Conservation (phyloP, 1,140 invertebrate species). For the Gryon sp. region DNA sequence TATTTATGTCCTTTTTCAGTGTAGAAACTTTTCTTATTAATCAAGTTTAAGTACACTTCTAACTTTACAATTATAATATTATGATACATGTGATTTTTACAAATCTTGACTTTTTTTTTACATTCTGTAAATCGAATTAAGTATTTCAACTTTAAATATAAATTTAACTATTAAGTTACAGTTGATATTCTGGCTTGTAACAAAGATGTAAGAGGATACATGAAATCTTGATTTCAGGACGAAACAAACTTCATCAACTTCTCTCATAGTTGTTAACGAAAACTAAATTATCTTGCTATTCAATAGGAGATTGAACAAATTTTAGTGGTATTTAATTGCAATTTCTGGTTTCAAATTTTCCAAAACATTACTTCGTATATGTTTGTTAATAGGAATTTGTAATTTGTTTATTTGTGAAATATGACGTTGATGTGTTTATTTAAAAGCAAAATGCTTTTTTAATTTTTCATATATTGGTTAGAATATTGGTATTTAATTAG, state of each 20-base stretch:
- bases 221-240: constrained; percentile 16
- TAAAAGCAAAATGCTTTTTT: too few species aligned
- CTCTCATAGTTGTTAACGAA: constrained; percentile 34
- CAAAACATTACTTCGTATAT: too few species aligned
- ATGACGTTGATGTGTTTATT: too few species aligned
- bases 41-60: not conserved
- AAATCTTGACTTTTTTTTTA: constrained; percentile 9
- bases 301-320: too few species aligned
- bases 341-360: too few species aligned
- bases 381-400: too few species aligned
- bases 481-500: too few species aligned
- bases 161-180: constrained; percentile 24
- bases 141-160: constrained; percentile 20
- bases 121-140: constrained; percentile 15
- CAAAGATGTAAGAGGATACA: constrained; percentile 38
- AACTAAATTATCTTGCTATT: constrained; percentile 29
- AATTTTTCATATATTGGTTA: too few species aligned
- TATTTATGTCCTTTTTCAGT: too few species aligned
- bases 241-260: constrained; percentile 44
- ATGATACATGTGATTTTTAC: constrained; percentile 6
- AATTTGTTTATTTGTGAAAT: too few species aligned
- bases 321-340: too few species aligned
- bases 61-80: constrained; percentile 11
- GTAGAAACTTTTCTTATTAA: constrained; percentile 6
- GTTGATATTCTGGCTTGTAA: constrained; percentile 16